Evolutionary conservation across 2,797 vertebrate species (phyloP), one percentile per base, ranked within the genome.

Genomic region (Chelmon rostratus): DNA sequence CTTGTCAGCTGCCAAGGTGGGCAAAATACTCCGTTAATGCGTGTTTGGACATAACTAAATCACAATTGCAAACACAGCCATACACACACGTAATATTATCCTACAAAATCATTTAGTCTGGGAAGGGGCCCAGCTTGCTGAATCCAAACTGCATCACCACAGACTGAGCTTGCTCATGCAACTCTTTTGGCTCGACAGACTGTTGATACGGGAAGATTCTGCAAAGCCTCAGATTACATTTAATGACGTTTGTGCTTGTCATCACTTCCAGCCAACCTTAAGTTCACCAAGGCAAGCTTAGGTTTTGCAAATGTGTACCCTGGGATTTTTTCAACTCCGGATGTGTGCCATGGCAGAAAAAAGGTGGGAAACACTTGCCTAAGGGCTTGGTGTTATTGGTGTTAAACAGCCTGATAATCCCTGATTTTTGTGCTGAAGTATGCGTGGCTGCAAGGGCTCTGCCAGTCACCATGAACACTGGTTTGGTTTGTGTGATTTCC

Each of bases 351-450:
- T 67, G 21, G 23, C 37, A 58, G 16, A 50, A 8, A 49, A 77
- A 37, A 37, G 19, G 7, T 19, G 7, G 9, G 21, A 28, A 42
- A 63, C 53, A 53, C 58, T 64, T 62, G 65, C 13, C 58, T 58
- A 15, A 73, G 62, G 35, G 52, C 37, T 66, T 53, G 47, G 56
- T 62, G 49, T 52, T 71, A 35, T 19, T 71, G 38, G 44, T 67
- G 57, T 79, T 75, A 53, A 61, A 76, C 37, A 28, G 35, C 70
- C 40, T 28, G 44, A 79, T 73, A 62, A 66, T 86, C 59, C 70
- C n/a, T 73, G 56, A 62, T 50, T 77, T 67, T 63, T 77, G 59
- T 73, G 49, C 59, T 67, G 21, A 47, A 42, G 62, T 23, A 28
- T 59, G 35, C 12, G n/a, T 61, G 18, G 8, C 56, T 57, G 54